A percentile compares a stretch with the other conserved stretches of the same genome.
Evolutionary conservation across 2,113 vertebrate genomes (phyloP).

Genomic region (Pelecanus crispus): DNA sequence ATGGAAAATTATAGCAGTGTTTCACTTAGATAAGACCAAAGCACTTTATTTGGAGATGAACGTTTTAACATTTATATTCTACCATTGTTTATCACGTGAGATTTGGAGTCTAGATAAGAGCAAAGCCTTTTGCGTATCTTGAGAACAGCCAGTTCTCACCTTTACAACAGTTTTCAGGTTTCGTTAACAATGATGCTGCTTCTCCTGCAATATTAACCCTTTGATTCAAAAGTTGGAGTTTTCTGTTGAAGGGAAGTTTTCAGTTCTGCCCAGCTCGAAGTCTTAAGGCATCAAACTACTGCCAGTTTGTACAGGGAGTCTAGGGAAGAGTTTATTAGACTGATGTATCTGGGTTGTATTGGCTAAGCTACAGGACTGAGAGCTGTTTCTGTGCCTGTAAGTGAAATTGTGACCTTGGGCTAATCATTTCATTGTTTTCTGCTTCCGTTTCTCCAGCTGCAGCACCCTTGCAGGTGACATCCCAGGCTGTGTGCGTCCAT

Average conservation of each 20-base stretch:
- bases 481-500: background rate
- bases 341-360: background rate
- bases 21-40: background rate
- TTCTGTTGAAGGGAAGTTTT: background rate
- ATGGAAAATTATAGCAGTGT: background rate
- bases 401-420: slow-evolving; percentile 35
- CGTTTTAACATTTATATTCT: background rate
- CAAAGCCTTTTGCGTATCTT: background rate
- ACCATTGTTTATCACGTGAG: background rate
- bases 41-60: background rate
- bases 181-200: background rate
- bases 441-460: slow-evolving; percentile 15
- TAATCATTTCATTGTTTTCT: background rate
- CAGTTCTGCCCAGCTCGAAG: accelerated
- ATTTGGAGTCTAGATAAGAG: background rate
- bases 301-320: background rate
- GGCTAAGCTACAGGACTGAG: background rate
- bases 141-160: background rate
- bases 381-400: background rate
- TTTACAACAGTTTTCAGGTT: background rate
- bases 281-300: background rate
- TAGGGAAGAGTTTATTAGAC: background rate
- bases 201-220: background rate
- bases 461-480: slow-evolving; percentile 30
- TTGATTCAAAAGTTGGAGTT: background rate